Conservation (phyloP, 2,113 vertebrate genomes). For the Hepsetus odoe region DNA sequence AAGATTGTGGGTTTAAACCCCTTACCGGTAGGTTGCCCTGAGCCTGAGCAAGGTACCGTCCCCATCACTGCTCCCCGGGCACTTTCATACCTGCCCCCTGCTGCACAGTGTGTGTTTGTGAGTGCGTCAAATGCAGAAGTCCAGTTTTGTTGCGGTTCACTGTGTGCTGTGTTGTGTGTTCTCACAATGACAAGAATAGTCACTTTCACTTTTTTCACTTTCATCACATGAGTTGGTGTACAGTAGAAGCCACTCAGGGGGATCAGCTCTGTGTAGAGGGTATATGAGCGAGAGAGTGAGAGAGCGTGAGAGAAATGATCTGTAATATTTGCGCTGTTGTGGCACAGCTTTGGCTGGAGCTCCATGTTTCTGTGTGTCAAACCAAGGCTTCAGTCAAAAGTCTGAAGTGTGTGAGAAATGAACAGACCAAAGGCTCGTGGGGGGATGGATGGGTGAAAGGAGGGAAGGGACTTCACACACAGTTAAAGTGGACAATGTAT, state of each 20-base stretch:
- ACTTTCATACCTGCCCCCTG: no score
- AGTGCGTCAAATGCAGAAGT: no score
- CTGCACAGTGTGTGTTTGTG: no score
- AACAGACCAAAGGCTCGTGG: neutral
- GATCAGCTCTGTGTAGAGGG: constrained; percentile 1
- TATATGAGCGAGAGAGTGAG: constrained; percentile 37
- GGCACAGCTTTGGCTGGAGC: constrained; percentile 23
- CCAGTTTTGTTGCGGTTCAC: no score
- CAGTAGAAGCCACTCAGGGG: neutral
- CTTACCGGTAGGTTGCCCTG: no score
- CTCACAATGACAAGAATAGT: no score
- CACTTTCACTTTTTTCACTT: no score
- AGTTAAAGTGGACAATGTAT: neutral
- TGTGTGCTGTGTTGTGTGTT: no score
- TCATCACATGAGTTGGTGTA: neutral
- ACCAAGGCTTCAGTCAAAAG: neutral
- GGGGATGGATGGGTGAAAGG: neutral
- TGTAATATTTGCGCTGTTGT: constrained; percentile 5
- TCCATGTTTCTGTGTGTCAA: constrained; percentile 19
- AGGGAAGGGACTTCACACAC: no score
- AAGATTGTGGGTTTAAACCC: no score
- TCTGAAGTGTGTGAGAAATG: constrained; percentile 22
- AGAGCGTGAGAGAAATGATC: constrained; percentile 21
- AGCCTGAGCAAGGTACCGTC: no score
- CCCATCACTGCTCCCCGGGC: no score